phyloP scores from a whole-genome alignment of 2,113 vertebrate species.

The Pitta sordida region DNA sequence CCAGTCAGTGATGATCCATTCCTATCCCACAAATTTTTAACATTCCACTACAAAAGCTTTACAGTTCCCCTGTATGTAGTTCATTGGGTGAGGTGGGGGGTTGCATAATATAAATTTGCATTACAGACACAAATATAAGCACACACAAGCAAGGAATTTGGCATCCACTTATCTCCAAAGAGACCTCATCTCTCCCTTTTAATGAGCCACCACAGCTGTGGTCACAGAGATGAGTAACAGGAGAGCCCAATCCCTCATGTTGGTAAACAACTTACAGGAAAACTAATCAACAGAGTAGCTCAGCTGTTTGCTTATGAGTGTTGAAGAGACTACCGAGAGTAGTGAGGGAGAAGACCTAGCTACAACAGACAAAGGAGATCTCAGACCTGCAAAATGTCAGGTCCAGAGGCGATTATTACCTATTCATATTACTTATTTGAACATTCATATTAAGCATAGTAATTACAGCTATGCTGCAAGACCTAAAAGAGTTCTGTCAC shows the following conservation, averaged over 20 bases:
- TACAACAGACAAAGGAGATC: background rate
- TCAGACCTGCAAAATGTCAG: background rate
- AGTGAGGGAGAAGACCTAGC: background rate
- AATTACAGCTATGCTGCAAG: background rate
- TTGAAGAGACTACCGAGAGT: background rate
- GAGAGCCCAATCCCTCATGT: background rate
- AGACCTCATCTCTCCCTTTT: background rate
- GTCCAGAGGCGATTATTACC: background rate
- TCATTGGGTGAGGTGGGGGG: background rate
- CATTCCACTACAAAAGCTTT: background rate
- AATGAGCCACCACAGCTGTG: background rate
- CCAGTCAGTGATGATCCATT: background rate
- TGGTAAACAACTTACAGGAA: background rate
- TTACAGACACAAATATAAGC: background rate
- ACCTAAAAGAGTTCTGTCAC: background rate
- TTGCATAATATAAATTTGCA: background rate
- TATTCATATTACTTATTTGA: background rate
- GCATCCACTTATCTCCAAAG: background rate
- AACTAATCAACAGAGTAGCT: background rate
- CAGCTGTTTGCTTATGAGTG: background rate
- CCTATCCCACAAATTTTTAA: background rate
- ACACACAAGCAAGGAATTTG: background rate
- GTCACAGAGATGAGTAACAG: background rate
- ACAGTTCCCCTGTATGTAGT: background rate
- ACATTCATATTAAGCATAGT: background rate